Evolutionary conservation across 2,797 vertebrate genomes (phyloP), one percentile per base, ranked within the genome.

Genomic region (Girardinus metallicus): DNA sequence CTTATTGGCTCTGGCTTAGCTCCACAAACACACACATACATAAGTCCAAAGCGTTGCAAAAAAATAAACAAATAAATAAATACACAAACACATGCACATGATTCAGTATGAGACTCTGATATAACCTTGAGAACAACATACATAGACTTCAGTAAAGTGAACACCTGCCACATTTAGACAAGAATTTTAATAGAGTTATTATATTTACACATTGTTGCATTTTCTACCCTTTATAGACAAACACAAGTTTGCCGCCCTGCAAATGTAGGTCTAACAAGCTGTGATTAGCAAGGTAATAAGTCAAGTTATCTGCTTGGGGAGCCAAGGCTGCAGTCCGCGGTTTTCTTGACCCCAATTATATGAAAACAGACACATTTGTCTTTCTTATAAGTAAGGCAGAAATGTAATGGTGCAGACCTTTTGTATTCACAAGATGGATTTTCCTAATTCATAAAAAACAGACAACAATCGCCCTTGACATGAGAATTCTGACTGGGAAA

Each of bases 1-100:
- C 83, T 88, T 86, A 93, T 92, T 93, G 86, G 84, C 84, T 85
- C 79, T 92, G 90, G 87, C 87, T 88, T 66, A 4, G 53, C 73
- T 91, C 87, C 91, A 86, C 57, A 75, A 84, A 85, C 16, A 60
- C 85, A 78, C 74, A 85, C 46, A 80, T 62, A 53, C 77, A 43
- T 36, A 43, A 41, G 70, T 57, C 82, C 47, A 66, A 73, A 39
- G 31, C 6, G 36, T 2, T n/a, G 7, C n/a, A 23, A 23, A 78
- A 29, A 34, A 71, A 12, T 72, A 47, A 34, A 16, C n/a, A 47
- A 51, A 51, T 2, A 51, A 26, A 53, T 53, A 36, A 26, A 66
- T 44, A 44, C 18, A 73, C 55, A 77, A 8, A 51, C 41, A 29
- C 5, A n/a, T 53, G 15, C 3, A 36, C 4, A 26, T 26, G 18